Evolutionary conservation across 1,140 invertebrate genomes (phyloP).

Genomic region (Nasonia vitripennis): DNA sequence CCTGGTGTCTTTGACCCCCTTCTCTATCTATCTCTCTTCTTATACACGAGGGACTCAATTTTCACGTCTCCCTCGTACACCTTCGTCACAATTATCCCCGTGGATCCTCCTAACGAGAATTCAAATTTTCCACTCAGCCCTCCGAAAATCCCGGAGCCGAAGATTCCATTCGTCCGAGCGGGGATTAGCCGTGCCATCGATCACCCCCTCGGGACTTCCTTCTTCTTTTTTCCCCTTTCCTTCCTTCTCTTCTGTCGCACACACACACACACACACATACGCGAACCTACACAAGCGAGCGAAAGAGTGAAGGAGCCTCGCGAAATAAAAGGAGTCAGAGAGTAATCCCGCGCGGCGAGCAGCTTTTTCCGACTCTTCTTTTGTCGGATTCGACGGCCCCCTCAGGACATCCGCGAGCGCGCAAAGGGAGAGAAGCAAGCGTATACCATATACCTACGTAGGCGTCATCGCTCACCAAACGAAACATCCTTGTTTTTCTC

Average conservation of each 20-base stretch:
- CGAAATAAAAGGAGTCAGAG: neutral
- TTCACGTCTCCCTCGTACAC: too few relatives aligned
- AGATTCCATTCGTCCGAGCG: conserved; percentile 28
- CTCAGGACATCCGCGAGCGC: conserved; percentile 12
- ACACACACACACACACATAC: neutral
- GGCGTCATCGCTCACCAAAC: conserved; percentile 41
- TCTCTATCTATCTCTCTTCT: too few relatives aligned
- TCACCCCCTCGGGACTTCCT: neutral
- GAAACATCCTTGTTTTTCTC: conserved; percentile 38
- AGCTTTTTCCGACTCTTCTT: conserved; percentile 50
- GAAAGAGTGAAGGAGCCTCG: conserved; percentile 15
- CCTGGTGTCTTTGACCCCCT: too few relatives aligned
- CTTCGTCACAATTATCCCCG: neutral
- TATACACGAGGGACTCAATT: too few relatives aligned
- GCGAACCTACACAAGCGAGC: neutral
- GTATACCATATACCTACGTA: neutral
- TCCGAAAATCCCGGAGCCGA: neutral
- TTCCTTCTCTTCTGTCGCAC: neutral
- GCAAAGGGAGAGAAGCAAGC: neutral
- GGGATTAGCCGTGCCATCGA: conserved; percentile 51
- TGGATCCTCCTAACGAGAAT: neutral
- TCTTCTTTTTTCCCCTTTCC: neutral
- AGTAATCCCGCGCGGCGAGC: conserved; percentile 38
- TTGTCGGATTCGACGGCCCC: conserved; percentile 43
- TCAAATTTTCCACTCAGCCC: neutral